Evolutionary conservation across 2,113 vertebrate species (phyloP).

Genomic region (Haemorhous mexicanus): DNA sequence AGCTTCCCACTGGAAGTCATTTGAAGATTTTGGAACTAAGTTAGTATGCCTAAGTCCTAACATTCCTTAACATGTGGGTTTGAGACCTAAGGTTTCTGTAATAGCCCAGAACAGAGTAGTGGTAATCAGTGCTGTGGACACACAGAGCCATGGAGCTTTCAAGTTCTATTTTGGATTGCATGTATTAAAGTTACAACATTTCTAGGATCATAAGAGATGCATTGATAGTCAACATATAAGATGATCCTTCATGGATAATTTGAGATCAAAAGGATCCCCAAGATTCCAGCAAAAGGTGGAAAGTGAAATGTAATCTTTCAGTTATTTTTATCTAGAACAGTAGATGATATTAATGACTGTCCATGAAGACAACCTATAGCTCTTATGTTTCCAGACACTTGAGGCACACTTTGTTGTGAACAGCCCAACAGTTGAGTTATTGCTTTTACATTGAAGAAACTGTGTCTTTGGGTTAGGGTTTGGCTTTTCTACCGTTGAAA

Average conservation of each 20-base stretch:
- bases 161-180: slow-evolving; percentile 50
- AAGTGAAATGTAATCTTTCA: slow-evolving; percentile 45
- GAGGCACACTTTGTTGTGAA: background rate
- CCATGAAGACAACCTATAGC: background rate
- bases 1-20: background rate
- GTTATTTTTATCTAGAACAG: slow-evolving; percentile 51
- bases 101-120: background rate
- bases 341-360: background rate
- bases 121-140: background rate
- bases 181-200: background rate
- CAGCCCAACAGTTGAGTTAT: background rate
- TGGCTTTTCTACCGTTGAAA: background rate
- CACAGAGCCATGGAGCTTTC: background rate
- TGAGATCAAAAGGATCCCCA: slow-evolving; percentile 53
- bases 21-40: background rate
- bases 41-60: background rate
- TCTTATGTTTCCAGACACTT: background rate
- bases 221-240: background rate
- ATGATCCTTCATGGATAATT: slow-evolving; percentile 23
- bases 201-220: slow-evolving; percentile 8
- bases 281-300: slow-evolving; percentile 45
- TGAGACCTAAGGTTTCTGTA: background rate
- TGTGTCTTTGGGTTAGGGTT: background rate
- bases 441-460: background rate
- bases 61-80: background rate